A percentile compares a stretch with the other conserved stretches of the same genome.
Conservation (phyloP, 2,113 vertebrate genomes). For the Acanthochromis polyacanthus region DNA sequence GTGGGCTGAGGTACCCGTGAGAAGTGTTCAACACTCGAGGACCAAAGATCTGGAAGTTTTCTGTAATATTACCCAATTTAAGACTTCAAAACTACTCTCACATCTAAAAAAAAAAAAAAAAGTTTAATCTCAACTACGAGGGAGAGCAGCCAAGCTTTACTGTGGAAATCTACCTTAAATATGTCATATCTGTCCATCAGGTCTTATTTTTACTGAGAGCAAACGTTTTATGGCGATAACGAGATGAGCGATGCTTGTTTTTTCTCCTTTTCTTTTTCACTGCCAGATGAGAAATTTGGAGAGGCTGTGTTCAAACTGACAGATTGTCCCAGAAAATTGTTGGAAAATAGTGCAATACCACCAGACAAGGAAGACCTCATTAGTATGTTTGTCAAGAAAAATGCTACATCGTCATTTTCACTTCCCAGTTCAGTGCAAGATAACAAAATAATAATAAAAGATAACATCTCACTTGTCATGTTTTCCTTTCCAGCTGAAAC, state of each 20-base stretch:
- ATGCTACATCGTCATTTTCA: constrained; percentile 78
- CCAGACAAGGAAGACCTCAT: constrained; percentile 90
- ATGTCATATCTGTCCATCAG: constrained; percentile 22
- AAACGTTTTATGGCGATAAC: constrained; percentile 6
- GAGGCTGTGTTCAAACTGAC: constrained; percentile 58
- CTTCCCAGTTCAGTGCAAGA: constrained; percentile 79
- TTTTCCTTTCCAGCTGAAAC: constrained; percentile 66
- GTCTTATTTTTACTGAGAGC: constrained; percentile 14
- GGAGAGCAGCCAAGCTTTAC: constrained; percentile 13
- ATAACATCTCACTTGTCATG: constrained; percentile 12
- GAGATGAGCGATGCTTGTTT: constrained; percentile 27
- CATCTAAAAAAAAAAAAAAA: constrained; percentile 22
- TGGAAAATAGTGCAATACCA: constrained; percentile 92
- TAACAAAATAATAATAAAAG: constrained; percentile 12
- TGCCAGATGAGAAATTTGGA: constrained; percentile 66
- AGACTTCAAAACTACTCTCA: constrained; percentile 37
- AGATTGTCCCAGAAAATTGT: constrained; percentile 85
- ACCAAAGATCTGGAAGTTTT: constrained; percentile 7
- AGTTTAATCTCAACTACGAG: background rate
- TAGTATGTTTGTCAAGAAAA: constrained; percentile 72
- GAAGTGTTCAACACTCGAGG: constrained; percentile 17
- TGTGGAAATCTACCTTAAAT: constrained; percentile 34
- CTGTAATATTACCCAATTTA: constrained; percentile 19
- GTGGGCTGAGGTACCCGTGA: constrained; percentile 30
- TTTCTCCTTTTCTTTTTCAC: constrained; percentile 35